These are phyloP conservation scores for Montipora foliosa DNA, from an alignment of 64 coral and sea anemone species.

Conservation along the genomic window DNA sequence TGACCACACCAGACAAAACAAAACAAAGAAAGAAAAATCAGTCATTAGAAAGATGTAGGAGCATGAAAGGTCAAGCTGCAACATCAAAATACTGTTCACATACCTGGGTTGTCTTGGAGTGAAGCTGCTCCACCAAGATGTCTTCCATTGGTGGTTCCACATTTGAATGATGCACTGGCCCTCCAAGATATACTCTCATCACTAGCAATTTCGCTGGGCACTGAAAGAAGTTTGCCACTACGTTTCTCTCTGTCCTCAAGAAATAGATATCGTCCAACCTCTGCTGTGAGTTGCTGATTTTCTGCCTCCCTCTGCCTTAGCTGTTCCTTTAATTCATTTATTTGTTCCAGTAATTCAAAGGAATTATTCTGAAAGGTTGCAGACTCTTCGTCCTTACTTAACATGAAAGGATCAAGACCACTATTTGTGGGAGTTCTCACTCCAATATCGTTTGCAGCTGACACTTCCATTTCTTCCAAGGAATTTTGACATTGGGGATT, in stretches of 20 bases:
- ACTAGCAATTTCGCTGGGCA: too few species aligned
- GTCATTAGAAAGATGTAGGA: too few species aligned
- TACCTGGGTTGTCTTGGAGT: too few species aligned
- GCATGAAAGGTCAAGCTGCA: too few species aligned
- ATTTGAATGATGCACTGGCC: too few species aligned
- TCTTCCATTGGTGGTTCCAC: too few species aligned
- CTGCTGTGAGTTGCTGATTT: background rate
- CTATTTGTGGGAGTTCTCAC: background rate
- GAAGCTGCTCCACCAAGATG: too few species aligned
- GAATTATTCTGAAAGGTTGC: background rate
- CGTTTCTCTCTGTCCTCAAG: background rate
- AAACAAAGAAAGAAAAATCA: too few species aligned
- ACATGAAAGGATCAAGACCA: background rate
- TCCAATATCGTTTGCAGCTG: background rate
- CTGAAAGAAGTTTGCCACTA: background rate
- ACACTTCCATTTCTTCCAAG: background rate
- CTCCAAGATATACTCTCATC: too few species aligned
- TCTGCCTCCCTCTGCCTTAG: background rate
- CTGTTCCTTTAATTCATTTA: background rate
- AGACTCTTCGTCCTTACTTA: background rate
- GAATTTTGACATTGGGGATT: background rate
- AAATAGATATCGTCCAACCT: background rate
- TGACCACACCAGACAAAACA: too few species aligned
- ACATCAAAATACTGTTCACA: too few species aligned
- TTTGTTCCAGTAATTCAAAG: background rate